Evolutionary conservation across 2,113 vertebrate genomes (phyloP).

Genomic region (Labrus mixtus): DNA sequence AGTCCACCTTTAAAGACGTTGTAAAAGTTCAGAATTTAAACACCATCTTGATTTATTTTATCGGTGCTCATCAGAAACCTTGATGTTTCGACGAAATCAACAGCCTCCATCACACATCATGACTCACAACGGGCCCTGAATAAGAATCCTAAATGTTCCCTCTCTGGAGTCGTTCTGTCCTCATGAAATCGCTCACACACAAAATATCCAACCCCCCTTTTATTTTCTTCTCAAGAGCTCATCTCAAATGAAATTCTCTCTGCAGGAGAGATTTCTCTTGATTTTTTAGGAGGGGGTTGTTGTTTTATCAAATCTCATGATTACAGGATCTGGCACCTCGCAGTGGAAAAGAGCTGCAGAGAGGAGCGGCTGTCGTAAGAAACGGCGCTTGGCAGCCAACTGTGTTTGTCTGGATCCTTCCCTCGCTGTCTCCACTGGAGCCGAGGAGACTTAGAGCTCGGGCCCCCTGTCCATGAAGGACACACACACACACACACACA

Average conservation of each 20-base stretch:
- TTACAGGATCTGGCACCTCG: slow-evolving; percentile 29
- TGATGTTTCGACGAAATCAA: too few relatives aligned
- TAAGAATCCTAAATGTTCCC: slow-evolving; percentile 2
- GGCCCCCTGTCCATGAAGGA: not conserved
- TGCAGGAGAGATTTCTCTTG: slow-evolving; percentile 12
- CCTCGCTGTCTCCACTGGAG: slow-evolving; percentile 47
- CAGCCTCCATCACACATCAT: not conserved
- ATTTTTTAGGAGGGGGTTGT: slow-evolving; percentile 1
- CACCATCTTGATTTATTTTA: not conserved
- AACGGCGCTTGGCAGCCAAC: slow-evolving; percentile 54
- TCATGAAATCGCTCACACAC: not conserved
- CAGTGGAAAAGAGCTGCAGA: slow-evolving; percentile 58
- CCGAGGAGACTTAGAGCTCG: slow-evolving; percentile 27
- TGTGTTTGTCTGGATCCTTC: slow-evolving; percentile 59
- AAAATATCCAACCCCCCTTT: slow-evolving; percentile 13
- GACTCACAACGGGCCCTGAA: slow-evolving; percentile 11
- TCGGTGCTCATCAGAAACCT: not conserved
- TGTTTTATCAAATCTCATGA: slow-evolving; percentile 47
- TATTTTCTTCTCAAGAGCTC: slow-evolving; percentile 13
- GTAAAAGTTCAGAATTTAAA: not conserved
- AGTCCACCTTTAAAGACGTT: not conserved
- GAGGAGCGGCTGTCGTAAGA: slow-evolving; percentile 52
- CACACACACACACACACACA: not conserved
- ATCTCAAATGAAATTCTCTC: slow-evolving; percentile 41
- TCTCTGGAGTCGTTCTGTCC: slow-evolving; percentile 15